Percentiles rank a stretch among this genome's conserved stretches.
Evolutionary conservation across 1,140 invertebrate genomes (phyloP).

Genomic region (Manduca sexta): DNA sequence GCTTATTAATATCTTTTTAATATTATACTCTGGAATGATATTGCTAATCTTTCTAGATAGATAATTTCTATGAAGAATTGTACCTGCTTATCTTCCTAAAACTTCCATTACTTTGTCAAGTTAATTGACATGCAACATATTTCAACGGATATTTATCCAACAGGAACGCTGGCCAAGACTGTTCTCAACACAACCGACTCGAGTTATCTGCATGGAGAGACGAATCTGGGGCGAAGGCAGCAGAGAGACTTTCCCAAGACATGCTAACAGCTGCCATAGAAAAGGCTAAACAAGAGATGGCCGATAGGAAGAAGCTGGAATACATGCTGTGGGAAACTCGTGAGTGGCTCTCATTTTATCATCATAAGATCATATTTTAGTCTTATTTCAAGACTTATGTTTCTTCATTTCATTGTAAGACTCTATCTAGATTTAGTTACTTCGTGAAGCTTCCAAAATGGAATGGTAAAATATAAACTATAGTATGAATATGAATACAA

Average conservation of each 20-base stretch:
- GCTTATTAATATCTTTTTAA: too few species aligned
- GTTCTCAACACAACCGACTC: conserved; percentile 79
- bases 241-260: conserved; percentile 69
- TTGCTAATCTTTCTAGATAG: too few species aligned
- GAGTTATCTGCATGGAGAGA: conserved; percentile 80
- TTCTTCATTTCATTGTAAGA: too few species aligned
- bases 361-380: too few species aligned
- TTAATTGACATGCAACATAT: neutral
- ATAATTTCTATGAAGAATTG: neutral
- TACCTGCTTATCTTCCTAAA: neutral
- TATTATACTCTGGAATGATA: too few species aligned
- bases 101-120: neutral
- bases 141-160: neutral
- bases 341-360: conserved; percentile 45
- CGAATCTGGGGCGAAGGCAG: conserved; percentile 50
- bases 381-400: too few species aligned
- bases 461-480: too few species aligned
- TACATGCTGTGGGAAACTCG: conserved; percentile 83
- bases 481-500: too few species aligned
- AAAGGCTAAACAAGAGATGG: conserved; percentile 83
- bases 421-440: too few species aligned
- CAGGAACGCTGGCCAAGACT: conserved; percentile 86
- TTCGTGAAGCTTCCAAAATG: too few species aligned
- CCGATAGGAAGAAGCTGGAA: conserved; percentile 81
- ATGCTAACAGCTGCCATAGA: conserved; percentile 79